These are phyloP conservation scores for Polyommatus icarus DNA, from an alignment of 2,888 invertebrate species.

Conservation along the genomic window DNA sequence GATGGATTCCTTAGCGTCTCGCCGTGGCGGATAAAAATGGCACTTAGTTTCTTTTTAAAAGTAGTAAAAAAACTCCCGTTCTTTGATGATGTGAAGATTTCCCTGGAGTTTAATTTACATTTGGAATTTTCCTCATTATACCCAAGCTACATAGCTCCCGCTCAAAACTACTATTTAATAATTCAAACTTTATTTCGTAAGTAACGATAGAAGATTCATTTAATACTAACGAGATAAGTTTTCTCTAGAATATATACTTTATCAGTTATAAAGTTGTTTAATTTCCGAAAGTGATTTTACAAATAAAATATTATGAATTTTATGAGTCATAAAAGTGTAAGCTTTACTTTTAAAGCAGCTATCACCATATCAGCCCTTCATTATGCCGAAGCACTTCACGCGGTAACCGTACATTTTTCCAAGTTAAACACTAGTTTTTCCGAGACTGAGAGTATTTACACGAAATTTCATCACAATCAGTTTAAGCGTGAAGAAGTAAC, in stretches of 20 bases:
- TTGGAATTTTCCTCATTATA: background rate
- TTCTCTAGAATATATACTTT: background rate
- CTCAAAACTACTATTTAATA: slow-evolving; percentile 2
- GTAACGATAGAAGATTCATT: background rate
- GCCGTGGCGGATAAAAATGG: background rate
- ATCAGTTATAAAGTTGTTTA: background rate
- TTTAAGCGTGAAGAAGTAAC: too few species aligned
- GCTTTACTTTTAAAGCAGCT: too few species aligned
- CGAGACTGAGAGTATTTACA: too few species aligned
- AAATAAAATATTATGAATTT: too few species aligned
- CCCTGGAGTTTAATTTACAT: slow-evolving; percentile 4
- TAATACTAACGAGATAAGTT: slow-evolving; percentile 7
- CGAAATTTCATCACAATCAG: too few species aligned
- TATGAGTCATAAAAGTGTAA: too few species aligned
- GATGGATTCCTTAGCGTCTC: background rate
- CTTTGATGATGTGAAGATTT: background rate
- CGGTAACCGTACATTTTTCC: too few species aligned
- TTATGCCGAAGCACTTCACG: too few species aligned
- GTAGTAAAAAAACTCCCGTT: background rate
- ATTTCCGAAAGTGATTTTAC: too few species aligned
- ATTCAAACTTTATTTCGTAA: background rate
- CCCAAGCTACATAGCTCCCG: background rate
- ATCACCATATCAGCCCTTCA: too few species aligned
- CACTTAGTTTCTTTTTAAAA: background rate
- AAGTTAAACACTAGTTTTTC: too few species aligned